Conservation (phyloP, 2,888 invertebrate genomes). For the Tetheella fluctuosa region DNA sequence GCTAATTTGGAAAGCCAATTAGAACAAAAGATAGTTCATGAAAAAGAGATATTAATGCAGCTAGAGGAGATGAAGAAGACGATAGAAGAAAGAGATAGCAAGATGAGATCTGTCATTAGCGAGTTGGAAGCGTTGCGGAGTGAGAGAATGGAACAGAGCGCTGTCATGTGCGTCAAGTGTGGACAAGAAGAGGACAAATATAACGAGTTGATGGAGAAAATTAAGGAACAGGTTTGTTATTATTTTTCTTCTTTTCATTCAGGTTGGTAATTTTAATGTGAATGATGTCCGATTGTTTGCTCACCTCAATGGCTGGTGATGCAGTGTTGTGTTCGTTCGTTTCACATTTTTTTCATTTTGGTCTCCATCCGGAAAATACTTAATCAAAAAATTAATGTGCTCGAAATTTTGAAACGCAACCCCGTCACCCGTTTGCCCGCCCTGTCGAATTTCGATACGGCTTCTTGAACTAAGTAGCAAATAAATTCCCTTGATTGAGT, state of each 20-base stretch:
- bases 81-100: conserved; percentile 82
- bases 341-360: too few species aligned
- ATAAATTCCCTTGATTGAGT: too few species aligned
- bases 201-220: conserved; percentile 56
- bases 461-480: too few species aligned
- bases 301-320: too few species aligned
- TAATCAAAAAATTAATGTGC: too few species aligned
- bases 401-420: too few species aligned
- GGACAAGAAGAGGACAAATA: conserved; percentile 57
- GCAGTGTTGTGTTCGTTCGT: too few species aligned
- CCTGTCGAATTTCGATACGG: too few species aligned
- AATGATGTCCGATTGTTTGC: too few species aligned
- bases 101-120: conserved; percentile 80
- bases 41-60: conserved; percentile 85
- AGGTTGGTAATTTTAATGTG: background rate
- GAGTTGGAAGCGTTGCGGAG: conserved; percentile 82
- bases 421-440: too few species aligned
- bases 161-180: conserved; percentile 62
- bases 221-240: conserved; percentile 68
- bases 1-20: conserved; percentile 90
- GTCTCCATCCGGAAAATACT: too few species aligned
- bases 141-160: conserved; percentile 69
- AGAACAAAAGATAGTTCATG: conserved; percentile 86
- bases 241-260: background rate
- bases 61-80: conserved; percentile 82